Evolutionary conservation across 2,113 vertebrate species (phyloP), one percentile per base, ranked within the genome.

Genomic region (Otocyon megalotis): DNA sequence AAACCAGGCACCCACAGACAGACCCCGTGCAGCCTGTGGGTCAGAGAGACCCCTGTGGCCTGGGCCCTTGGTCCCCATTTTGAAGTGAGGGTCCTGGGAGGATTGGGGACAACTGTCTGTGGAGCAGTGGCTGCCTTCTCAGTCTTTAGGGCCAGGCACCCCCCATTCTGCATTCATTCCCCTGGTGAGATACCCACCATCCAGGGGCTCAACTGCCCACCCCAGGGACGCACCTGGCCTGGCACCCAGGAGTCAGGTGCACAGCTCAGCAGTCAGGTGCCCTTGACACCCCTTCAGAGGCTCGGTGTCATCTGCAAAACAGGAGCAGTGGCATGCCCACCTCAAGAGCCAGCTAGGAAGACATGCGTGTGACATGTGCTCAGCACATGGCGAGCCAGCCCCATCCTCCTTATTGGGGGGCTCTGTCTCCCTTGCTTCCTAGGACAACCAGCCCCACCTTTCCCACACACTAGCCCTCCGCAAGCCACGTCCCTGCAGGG

Each of bases 61-160:
- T 8, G 54, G 24, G 24, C n/a, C 17, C 14, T 15, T 60, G 2
- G 1, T 50, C 17, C 24, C 5, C 7, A 32, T 32, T 43, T 2
- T 1, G 2, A 20, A 11, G 60, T 5, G 2, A 9, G 1, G 2
- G 6, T 28, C 37, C 69, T 4, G 5, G 3, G 4, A 3, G 37
- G 28, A 24, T 11, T 14, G 3, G 0, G 54, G 30, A 20, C 1
- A 37, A 0, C 67, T 0, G 0, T 28, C 54, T 10, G 0, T 1
- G n/a, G 0, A 32, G 7, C 0, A 0, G 8, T 0, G 7, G 22
- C 24, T 13, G 77, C 35, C 13, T 15, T 15, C 56, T 28, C 5
- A 10, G 58, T 3, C 32, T 56, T 85, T 32, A 4, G 20, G 16
- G 71, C 43, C 37, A 43, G 71, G 37, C 19, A 72, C 4, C 67